Percentiles rank a stretch among this genome's conserved stretches.
These are phyloP conservation scores for Muscicapa comitata DNA, from an alignment of 2,797 vertebrate species.

Conservation along the genomic window DNA sequence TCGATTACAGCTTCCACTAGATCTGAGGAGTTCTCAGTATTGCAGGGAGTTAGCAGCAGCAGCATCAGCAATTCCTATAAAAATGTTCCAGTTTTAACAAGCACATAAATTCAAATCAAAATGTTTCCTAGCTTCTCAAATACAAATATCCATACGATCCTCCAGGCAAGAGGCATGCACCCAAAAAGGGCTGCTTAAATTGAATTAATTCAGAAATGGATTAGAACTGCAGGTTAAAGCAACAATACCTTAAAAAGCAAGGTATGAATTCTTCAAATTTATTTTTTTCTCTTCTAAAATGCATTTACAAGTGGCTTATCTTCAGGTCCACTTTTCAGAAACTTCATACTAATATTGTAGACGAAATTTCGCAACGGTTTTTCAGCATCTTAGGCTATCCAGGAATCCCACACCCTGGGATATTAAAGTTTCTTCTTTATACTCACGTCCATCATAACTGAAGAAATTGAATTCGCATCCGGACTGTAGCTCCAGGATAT, in stretches of 20 bases:
- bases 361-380: constrained; percentile 50
- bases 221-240: constrained; percentile 63
- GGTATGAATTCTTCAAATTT: constrained; percentile 48
- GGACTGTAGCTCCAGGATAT: constrained; percentile 39
- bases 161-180: constrained; percentile 51
- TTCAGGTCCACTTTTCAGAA: constrained; percentile 60
- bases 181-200: constrained; percentile 50
- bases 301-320: constrained; percentile 33
- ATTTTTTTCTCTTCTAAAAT: constrained; percentile 54
- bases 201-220: constrained; percentile 53
- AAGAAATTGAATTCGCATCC: constrained; percentile 45
- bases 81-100: constrained; percentile 68
- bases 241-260: constrained; percentile 60
- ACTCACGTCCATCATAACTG: constrained; percentile 38
- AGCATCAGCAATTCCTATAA: constrained; percentile 63
- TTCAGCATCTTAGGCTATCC: constrained; percentile 59
- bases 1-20: constrained; percentile 36
- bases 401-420: constrained; percentile 62
- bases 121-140: constrained; percentile 62
- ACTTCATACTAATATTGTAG: constrained; percentile 60
- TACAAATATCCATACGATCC: constrained; percentile 48
- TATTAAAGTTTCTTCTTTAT: constrained; percentile 77
- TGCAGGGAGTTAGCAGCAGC: constrained; percentile 62
- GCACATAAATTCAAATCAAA: constrained; percentile 65
- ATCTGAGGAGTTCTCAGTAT: constrained; percentile 61